A percentile compares a stretch with the other conserved stretches of the same genome.
These are phyloP conservation scores for Ambastaia sidthimunki DNA, from an alignment of 2,797 vertebrate genomes.

Conservation along the genomic window DNA sequence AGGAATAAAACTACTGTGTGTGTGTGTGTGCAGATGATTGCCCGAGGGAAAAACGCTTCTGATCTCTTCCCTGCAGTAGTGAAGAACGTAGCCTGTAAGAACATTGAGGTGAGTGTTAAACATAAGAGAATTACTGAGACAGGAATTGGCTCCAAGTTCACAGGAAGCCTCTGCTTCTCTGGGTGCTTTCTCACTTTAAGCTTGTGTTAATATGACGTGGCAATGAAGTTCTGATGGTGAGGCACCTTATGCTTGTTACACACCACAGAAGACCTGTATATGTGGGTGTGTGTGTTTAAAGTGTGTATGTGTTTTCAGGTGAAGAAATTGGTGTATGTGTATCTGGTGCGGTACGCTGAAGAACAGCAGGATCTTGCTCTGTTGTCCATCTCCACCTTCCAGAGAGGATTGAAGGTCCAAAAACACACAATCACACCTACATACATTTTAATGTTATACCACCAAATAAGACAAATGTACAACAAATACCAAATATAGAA, in stretches of 20 bases:
- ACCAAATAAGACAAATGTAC: too few relatives aligned
- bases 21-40: slow-evolving; percentile 87
- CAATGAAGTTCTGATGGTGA: too few relatives aligned
- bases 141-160: background rate
- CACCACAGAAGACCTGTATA: background rate
- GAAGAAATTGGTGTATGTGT: slow-evolving; percentile 97
- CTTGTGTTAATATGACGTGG: background rate
- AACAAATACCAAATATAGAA: too few relatives aligned
- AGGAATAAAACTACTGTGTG: background rate
- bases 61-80: slow-evolving; percentile 97
- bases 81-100: slow-evolving; percentile 98
- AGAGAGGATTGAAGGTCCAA: slow-evolving; percentile 91
- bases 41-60: slow-evolving; percentile 94
- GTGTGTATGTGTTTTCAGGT: slow-evolving; percentile 77
- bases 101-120: slow-evolving; percentile 89
- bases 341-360: slow-evolving; percentile 94
- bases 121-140: background rate
- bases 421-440: background rate
- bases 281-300: too few relatives aligned
- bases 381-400: slow-evolving; percentile 97
- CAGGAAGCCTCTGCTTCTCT: slow-evolving; percentile 21
- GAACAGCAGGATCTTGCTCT: slow-evolving; percentile 97
- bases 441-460: too few relatives aligned
- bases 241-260: background rate
- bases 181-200: background rate